Evolutionary conservation across 2,113 vertebrate species (phyloP).

Genomic region (Rhinolophus ferrumequinum): DNA sequence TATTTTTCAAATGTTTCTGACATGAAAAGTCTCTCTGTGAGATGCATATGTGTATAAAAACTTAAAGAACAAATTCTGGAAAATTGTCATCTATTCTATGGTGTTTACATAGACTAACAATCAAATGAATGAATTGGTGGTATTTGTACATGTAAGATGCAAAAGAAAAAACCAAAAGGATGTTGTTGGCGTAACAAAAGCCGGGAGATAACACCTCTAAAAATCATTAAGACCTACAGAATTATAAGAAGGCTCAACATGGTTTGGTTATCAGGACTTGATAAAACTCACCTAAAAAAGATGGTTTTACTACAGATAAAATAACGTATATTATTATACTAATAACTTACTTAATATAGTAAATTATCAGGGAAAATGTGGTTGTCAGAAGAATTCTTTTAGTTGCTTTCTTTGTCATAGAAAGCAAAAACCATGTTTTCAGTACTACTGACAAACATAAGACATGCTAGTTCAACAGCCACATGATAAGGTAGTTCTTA

Average conservation of each 20-base stretch:
- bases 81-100: background rate
- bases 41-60: background rate
- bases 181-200: background rate
- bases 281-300: background rate
- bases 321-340: background rate
- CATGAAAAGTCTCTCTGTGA: background rate
- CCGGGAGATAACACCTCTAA: background rate
- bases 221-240: background rate
- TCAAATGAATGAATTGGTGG: background rate
- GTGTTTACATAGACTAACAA: background rate
- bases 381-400: background rate
- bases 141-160: background rate
- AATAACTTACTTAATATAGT: background rate
- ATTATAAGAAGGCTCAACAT: background rate
- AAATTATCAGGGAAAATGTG: background rate
- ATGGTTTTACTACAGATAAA: background rate
- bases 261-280: background rate
- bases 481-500: background rate
- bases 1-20: background rate
- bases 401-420: background rate
- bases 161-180: constrained; percentile 8
- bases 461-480: background rate
- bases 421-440: background rate
- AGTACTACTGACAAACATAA: background rate
- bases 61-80: background rate